Evolutionary conservation across 1,140 invertebrate species (phyloP).

Genomic region (Bombus waltoni): DNA sequence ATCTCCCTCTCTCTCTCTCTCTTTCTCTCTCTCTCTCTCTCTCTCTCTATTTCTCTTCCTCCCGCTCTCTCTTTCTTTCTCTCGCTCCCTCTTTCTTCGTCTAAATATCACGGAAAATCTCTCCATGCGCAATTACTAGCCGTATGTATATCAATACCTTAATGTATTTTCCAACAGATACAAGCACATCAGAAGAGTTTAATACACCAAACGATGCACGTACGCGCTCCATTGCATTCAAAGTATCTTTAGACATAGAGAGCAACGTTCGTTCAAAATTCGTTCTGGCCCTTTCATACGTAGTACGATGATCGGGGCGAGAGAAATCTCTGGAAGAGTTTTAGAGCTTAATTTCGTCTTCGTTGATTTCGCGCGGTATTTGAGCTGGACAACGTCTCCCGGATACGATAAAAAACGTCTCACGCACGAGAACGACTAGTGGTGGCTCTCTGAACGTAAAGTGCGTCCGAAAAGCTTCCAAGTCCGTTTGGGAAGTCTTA

Average conservation of each 20-base stretch:
- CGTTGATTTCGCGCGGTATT: neutral
- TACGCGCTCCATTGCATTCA: neutral
- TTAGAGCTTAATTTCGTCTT: neutral
- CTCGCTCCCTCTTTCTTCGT: neutral
- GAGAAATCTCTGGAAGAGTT: neutral
- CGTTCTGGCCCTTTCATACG: neutral
- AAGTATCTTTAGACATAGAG: no score
- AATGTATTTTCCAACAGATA: neutral
- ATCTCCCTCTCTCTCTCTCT: neutral
- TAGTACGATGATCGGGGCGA: neutral
- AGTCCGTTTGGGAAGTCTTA: conserved; percentile 46
- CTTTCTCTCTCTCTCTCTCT: neutral
- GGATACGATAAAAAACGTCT: conserved; percentile 1
- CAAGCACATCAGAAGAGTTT: neutral
- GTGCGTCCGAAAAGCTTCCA: conserved; percentile 45
- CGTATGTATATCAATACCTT: conserved; percentile 23
- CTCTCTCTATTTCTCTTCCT: neutral
- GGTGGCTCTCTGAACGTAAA: neutral
- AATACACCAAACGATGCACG: neutral
- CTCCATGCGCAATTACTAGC: conserved; percentile 26
- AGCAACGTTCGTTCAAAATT: neutral
- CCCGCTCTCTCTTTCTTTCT: neutral
- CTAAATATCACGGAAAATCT: conserved; percentile 26
- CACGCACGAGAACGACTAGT: neutral
- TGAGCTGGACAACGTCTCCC: neutral